Conservation (phyloP, 2,888 invertebrate genomes). For the Phytoseiulus persimilis region DNA sequence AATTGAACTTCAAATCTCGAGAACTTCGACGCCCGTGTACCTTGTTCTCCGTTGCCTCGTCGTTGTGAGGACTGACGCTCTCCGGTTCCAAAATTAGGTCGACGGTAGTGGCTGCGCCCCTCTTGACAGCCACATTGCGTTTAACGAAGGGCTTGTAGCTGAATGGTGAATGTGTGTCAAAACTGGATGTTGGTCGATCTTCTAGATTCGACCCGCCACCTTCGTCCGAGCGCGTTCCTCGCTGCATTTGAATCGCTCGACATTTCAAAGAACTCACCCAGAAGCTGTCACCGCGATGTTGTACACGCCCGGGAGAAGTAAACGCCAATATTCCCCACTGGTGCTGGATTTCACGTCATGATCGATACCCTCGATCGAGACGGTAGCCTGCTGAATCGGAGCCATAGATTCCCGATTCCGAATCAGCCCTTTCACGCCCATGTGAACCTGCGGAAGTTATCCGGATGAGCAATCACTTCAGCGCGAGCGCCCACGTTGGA, state of each 20-base stretch:
- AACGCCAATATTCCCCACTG: slow-evolving; percentile 86
- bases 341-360: slow-evolving; percentile 70
- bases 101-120: slow-evolving; percentile 25
- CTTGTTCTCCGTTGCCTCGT: slow-evolving; percentile 12
- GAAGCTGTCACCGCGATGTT: slow-evolving; percentile 63
- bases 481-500: background rate
- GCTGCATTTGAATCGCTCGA: slow-evolving; percentile 39
- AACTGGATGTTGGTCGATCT: background rate
- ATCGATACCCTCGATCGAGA: slow-evolving; percentile 66
- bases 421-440: slow-evolving; percentile 56
- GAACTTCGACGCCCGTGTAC: background rate
- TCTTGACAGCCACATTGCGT: slow-evolving; percentile 17
- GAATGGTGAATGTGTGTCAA: background rate
- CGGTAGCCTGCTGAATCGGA: slow-evolving; percentile 64
- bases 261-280: slow-evolving; percentile 60
- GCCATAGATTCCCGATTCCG: slow-evolving; percentile 57
- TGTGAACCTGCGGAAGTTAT: slow-evolving; percentile 50
- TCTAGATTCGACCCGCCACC: too few relatives aligned
- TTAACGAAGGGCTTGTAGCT: slow-evolving; percentile 17
- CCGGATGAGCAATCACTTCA: slow-evolving; percentile 40
- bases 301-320: slow-evolving; percentile 79
- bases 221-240: too few relatives aligned
- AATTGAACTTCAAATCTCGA: background rate
- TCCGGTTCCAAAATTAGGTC: slow-evolving; percentile 23
- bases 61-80: background rate